Base-by-base conservation (phyloP, 2,888 invertebrate species). In the Melitaea athalia region DNA sequence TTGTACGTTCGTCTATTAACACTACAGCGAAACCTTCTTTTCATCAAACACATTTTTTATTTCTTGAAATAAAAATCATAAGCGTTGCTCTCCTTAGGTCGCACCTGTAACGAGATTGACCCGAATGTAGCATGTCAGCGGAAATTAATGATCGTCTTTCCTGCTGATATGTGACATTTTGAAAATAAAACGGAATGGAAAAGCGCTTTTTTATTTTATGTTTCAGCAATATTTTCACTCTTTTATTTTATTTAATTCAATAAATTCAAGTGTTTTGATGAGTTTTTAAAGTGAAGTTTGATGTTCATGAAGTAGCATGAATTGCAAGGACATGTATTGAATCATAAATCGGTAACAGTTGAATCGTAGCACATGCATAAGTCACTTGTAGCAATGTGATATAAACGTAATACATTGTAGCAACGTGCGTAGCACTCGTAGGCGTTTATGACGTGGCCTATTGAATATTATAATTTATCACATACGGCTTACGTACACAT, bases 31-130 rank as follows among this genome's bases (percentile, higher is more conserved):
- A 77, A 77, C 70, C 76, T 81, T 76, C 84, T 86, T 86, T 78
- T 86, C 84, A 85, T 88, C 86, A 91, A 89, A 88, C 91, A 89
- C 92, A 92, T 92, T 86, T 91, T 91, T 92, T 86, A 80, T 74
- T 79, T 84, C 84, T 86, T 88, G 71, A 71, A 78, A 77, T 79
- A 76, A 81, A 81, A 85, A 80, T 84, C 86, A 87, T 87, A 78
- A 77, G 83, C 79, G 77, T 77, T 77, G 77, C 76, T 79, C 79
- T 78, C 72, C 79, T 77, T 78, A 70, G 72, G 74, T 80, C 68
- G 76, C 78, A 88, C 89, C 92, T 92, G 91, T 24, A 86, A 89
- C 71, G 73, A 84, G 72, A 76, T 73, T 71, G 67, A 72, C 59
- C 38, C 59, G 52, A 59, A 76, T 77, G 81, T 85, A 81, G 82